Evolutionary conservation across 2,113 vertebrate species (phyloP).

Genomic region (Chionomys nivalis): DNA sequence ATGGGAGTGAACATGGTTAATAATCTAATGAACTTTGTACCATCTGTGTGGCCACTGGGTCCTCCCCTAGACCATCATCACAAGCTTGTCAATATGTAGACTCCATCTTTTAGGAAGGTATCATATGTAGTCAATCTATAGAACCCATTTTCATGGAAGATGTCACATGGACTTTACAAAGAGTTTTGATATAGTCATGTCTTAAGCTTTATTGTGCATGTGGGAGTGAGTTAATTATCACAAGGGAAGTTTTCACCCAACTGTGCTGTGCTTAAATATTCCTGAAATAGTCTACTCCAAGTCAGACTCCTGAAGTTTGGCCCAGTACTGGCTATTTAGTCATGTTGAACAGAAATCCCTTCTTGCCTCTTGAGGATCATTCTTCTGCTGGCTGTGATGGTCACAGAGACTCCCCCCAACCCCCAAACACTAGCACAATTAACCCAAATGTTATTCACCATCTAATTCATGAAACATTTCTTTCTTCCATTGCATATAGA

Average conservation of each 20-base stretch:
- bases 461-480: slow-evolving; percentile 19
- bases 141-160: not conserved
- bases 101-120: not conserved
- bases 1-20: not conserved
- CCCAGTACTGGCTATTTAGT: not conserved
- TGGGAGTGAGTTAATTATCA: not conserved
- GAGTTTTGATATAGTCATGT: not conserved
- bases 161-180: not conserved
- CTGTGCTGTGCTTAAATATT: not conserved
- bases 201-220: not conserved
- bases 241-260: not conserved
- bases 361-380: not conserved
- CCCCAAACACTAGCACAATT: not conserved
- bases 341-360: not conserved
- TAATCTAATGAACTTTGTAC: not conserved
- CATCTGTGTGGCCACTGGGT: not conserved
- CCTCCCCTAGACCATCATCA: too few relatives aligned
- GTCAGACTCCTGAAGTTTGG: not conserved
- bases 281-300: not conserved
- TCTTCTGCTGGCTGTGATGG: not conserved
- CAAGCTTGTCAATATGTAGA: not conserved
- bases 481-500: not conserved
- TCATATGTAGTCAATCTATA: not conserved
- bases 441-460: not conserved
- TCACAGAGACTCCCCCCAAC: not conserved